A percentile compares a stretch with the other conserved stretches of the same genome.
phyloP scores from a whole-genome alignment of 2,113 vertebrate species.

The Chelonoidis abingdonii region DNA sequence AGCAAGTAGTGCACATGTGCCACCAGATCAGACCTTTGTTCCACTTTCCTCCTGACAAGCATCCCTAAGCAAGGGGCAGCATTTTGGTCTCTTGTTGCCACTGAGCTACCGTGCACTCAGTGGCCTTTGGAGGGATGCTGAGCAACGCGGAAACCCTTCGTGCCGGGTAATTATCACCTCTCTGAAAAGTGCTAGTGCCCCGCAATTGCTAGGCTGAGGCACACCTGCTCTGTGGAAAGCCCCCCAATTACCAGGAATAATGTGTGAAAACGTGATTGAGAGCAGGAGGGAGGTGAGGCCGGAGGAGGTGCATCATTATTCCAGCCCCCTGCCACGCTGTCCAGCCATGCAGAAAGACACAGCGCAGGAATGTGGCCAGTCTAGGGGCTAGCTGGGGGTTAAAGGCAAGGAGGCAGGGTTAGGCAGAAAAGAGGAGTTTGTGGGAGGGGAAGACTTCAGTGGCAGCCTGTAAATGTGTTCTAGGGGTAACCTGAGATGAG shows the following conservation, averaged over 20 bases:
- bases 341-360: background rate
- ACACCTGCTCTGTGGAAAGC: slow-evolving; percentile 30
- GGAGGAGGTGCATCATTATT: background rate
- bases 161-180: slow-evolving; percentile 31
- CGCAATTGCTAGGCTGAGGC: slow-evolving; percentile 28
- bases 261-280: slow-evolving; percentile 31
- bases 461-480: too few relatives aligned
- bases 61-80: background rate
- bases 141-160: background rate
- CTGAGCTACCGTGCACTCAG: background rate
- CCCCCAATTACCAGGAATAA: slow-evolving; percentile 30
- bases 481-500: background rate
- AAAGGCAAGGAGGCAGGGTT: background rate
- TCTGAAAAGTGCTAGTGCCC: background rate
- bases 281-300: background rate
- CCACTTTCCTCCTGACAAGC: background rate
- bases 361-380: background rate
- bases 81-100: background rate
- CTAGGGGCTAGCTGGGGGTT: background rate
- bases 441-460: too few relatives aligned
- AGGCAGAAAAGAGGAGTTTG: background rate
- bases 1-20: background rate
- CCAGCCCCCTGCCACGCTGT: too few relatives aligned
- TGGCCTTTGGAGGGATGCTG: background rate
- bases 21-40: background rate